Evolutionary conservation across 1,140 invertebrate species (phyloP).

Genomic region (Caenorhabditis inopinata): DNA sequence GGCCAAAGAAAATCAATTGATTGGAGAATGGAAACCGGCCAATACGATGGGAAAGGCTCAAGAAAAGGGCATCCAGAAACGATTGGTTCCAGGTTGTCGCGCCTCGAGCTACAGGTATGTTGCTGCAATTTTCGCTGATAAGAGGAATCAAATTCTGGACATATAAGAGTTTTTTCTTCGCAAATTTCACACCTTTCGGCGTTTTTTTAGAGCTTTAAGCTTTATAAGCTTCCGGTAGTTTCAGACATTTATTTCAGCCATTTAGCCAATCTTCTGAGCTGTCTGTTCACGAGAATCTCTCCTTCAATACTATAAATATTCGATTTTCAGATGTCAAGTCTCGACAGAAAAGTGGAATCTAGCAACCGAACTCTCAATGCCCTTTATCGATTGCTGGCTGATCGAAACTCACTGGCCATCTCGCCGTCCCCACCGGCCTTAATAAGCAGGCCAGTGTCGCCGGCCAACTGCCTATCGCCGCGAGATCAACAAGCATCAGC

Average conservation of each 20-base stretch:
- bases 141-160: neutral
- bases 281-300: too few species aligned
- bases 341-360: slow-evolving; percentile 40
- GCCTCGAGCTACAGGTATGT: slow-evolving; percentile 77
- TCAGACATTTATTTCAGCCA: neutral
- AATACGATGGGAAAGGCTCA: slow-evolving; percentile 75
- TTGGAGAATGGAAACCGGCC: too few species aligned
- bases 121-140: slow-evolving; percentile 23
- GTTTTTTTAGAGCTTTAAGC: too few species aligned
- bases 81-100: slow-evolving; percentile 76
- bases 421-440: slow-evolving; percentile 1
- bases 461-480: neutral
- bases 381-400: slow-evolving; percentile 30
- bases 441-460: slow-evolving; percentile 3
- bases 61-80: slow-evolving; percentile 79
- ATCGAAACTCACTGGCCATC: slow-evolving; percentile 31
- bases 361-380: slow-evolving; percentile 31
- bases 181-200: slow-evolving; percentile 1
- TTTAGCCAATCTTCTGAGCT: too few species aligned
- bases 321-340: slow-evolving; percentile 17
- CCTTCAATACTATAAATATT: too few species aligned
- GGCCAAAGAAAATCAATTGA: too few species aligned
- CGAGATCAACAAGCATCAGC: slow-evolving; percentile 17
- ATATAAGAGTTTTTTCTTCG: neutral
- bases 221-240: too few species aligned